These are phyloP conservation scores for Blera fallax DNA, from an alignment of 2,888 invertebrate species.

Conservation along the genomic window DNA sequence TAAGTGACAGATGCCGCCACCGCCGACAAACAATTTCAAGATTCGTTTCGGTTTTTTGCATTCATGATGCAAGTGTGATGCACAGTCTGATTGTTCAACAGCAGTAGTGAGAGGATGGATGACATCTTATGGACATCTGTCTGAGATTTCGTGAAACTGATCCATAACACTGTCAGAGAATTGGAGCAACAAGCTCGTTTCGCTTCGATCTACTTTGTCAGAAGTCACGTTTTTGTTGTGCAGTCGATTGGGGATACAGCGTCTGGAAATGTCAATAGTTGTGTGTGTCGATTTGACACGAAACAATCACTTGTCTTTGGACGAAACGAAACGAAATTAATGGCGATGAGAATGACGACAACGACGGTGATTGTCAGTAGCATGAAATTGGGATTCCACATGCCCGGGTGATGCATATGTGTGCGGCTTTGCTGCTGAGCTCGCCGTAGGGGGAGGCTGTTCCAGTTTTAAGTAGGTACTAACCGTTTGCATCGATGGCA, in stretches of 20 bases:
- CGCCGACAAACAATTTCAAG: conserved; percentile 13
- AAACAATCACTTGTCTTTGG: conserved; percentile 49
- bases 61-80: conserved; percentile 16
- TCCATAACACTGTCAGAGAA: conserved; percentile 49
- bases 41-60: conserved; percentile 8
- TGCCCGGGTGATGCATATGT: not conserved
- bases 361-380: conserved; percentile 35
- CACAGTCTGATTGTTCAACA: not conserved
- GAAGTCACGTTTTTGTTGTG: conserved; percentile 27
- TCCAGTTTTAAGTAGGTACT: not conserved
- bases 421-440: not conserved
- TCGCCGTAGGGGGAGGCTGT: not conserved
- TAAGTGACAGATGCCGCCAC: not conserved
- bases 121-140: conserved; percentile 55
- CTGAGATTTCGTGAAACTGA: conserved; percentile 40
- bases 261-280: conserved; percentile 48
- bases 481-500: not conserved
- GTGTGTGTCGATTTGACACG: conserved; percentile 56
- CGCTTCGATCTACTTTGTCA: not conserved
- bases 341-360: conserved; percentile 15
- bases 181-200: conserved; percentile 52
- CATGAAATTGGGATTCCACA: conserved; percentile 2
- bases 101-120: conserved; percentile 4
- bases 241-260: not conserved
- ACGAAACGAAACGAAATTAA: conserved; percentile 11